Conservation (phyloP, 2,888 invertebrate genomes). For the Erynnis tages region DNA sequence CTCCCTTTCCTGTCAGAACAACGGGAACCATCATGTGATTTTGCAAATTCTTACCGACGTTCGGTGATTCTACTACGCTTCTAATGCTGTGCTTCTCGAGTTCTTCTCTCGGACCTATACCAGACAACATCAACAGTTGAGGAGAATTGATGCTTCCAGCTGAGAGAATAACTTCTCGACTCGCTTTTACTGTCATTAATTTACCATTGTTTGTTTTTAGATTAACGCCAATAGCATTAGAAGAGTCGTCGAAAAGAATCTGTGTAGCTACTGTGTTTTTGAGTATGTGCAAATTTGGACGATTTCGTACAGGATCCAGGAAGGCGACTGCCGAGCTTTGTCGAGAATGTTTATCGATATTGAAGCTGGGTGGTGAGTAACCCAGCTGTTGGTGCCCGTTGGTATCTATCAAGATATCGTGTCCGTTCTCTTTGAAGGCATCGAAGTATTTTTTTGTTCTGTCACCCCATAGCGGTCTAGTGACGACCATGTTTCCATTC, state of each 20-base stretch:
- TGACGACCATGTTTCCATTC: constrained; percentile 45
- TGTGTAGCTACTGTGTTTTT: constrained; percentile 48
- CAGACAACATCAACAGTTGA: constrained; percentile 57
- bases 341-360: constrained; percentile 39
- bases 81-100: constrained; percentile 44
- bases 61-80: constrained; percentile 42
- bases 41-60: constrained; percentile 54
- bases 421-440: constrained; percentile 49
- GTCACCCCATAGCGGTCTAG: constrained; percentile 51
- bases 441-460: constrained; percentile 53
- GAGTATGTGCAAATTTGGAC: constrained; percentile 49
- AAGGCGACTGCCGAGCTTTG: constrained; percentile 49
- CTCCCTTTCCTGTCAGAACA: constrained; percentile 38
- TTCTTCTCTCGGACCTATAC: constrained; percentile 52
- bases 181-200: constrained; percentile 34
- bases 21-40: constrained; percentile 51
- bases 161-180: constrained; percentile 53
- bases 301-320: constrained; percentile 43
- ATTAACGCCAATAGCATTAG: constrained; percentile 46
- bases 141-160: constrained; percentile 56
- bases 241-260: constrained; percentile 41
- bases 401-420: constrained; percentile 42
- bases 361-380: constrained; percentile 43
- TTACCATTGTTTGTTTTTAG: constrained; percentile 37
- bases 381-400: constrained; percentile 52